These are phyloP conservation scores for Oreohelix idahoensis DNA, from an alignment of 1,140 invertebrate species.

Conservation along the genomic window DNA sequence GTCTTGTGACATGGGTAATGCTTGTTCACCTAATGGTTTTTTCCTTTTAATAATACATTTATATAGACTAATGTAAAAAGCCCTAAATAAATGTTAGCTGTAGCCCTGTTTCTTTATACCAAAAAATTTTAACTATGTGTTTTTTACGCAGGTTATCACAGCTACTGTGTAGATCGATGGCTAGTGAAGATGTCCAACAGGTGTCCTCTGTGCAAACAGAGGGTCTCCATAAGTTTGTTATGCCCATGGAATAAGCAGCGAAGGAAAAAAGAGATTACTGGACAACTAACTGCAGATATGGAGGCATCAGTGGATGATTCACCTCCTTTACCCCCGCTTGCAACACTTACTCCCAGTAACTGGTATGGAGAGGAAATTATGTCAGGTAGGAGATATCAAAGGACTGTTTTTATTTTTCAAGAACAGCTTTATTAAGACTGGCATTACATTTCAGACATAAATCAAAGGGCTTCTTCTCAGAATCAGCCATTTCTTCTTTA, in stretches of 20 bases:
- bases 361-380: constrained; percentile 38
- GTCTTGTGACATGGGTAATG: neutral
- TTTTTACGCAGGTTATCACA: constrained; percentile 31
- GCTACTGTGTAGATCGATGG: constrained; percentile 40
- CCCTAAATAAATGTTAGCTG: no score
- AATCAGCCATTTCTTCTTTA: no score
- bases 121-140: no score
- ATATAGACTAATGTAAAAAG: no score
- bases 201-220: constrained; percentile 39
- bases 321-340: constrained; percentile 23
- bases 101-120: no score
- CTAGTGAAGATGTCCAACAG: constrained; percentile 43
- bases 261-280: neutral
- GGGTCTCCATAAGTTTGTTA: constrained; percentile 33
- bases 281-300: neutral
- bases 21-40: neutral
- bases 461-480: no score
- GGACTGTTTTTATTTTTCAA: no score
- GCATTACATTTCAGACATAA: no score
- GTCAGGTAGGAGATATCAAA: constrained; percentile 36
- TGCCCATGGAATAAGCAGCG: constrained; percentile 39
- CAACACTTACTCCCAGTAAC: constrained; percentile 22
- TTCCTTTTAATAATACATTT: no score
- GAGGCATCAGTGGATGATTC: constrained; percentile 40
- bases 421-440: no score